A percentile compares a stretch with the other conserved stretches of the same genome.
Evolutionary conservation across 2,113 vertebrate genomes (phyloP).

Genomic region (Agapornis roseicollis): DNA sequence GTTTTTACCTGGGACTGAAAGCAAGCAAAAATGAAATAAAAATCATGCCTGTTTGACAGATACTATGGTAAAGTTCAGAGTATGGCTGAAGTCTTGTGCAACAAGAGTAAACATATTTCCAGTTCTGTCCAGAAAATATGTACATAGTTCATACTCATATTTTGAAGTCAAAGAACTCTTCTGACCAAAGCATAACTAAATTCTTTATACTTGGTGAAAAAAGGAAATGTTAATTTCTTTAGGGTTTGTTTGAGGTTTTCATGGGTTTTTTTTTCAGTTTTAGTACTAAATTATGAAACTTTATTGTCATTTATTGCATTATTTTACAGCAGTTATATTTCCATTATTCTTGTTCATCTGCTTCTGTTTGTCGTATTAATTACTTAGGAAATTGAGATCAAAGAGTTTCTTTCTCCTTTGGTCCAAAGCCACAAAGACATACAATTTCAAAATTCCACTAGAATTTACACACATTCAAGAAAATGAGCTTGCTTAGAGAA

Average conservation of each 20-base stretch:
- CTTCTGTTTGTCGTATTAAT: not conserved
- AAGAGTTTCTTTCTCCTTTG: not conserved
- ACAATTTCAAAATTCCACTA: not conserved
- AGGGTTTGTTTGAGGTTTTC: not conserved
- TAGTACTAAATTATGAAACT: not conserved
- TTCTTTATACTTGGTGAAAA: not conserved
- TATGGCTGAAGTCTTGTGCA: not conserved
- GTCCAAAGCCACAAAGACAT: not conserved
- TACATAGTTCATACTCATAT: not conserved
- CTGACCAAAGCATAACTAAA: not conserved
- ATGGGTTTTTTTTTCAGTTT: not conserved
- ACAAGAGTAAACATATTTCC: not conserved
- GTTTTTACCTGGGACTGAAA: not conserved
- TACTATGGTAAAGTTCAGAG: not conserved
- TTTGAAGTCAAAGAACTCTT: not conserved
- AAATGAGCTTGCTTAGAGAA: not conserved
- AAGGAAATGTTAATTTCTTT: not conserved
- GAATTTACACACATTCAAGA: not conserved
- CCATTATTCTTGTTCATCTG: not conserved
- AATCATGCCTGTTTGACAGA: not conserved
- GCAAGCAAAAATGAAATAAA: not conserved
- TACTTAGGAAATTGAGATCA: not conserved
- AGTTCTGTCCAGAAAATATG: not conserved
- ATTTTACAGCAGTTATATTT: not conserved
- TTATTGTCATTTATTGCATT: not conserved